These are phyloP conservation scores for Drosophila serrata DNA, from an alignment of 1,140 invertebrate species.

Conservation along the genomic window DNA sequence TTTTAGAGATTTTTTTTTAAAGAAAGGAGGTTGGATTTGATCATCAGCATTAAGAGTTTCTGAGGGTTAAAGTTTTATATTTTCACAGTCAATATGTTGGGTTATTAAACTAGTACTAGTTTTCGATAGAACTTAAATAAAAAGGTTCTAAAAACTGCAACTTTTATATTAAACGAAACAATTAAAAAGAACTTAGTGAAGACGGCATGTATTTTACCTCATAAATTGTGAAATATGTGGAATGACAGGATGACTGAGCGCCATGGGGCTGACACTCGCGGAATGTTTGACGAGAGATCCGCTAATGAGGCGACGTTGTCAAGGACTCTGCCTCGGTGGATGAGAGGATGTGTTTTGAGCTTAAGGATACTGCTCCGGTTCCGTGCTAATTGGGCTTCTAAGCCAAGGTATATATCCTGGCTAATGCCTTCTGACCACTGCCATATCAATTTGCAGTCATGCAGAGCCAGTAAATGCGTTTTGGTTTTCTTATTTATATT, in stretches of 20 bases:
- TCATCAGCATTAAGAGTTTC: neutral
- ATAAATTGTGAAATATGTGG: constrained; percentile 25
- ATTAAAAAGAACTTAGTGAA: neutral
- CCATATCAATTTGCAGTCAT: constrained; percentile 20
- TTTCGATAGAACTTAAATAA: neutral
- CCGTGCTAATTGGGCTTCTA: constrained; percentile 41
- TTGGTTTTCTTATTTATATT: constrained; percentile 30
- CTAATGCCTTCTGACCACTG: constrained; percentile 40
- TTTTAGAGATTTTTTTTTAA: neutral
- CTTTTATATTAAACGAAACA: neutral
- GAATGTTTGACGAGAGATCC: constrained; percentile 34
- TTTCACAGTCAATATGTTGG: too few species aligned
- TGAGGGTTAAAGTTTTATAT: neutral
- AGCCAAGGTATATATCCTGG: constrained; percentile 16
- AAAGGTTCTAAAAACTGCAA: neutral
- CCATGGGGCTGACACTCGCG: constrained; percentile 31
- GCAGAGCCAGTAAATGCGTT: constrained; percentile 19
- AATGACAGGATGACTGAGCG: constrained; percentile 22
- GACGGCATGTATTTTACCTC: neutral
- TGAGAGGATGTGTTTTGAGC: constrained; percentile 3
- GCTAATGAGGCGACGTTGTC: constrained; percentile 46
- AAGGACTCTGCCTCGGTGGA: constrained; percentile 14
- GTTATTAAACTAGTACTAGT: neutral
- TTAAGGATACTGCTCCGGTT: constrained; percentile 9
- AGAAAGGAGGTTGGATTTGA: fast-evolving